Percentiles rank a stretch among this genome's conserved stretches.
These are phyloP conservation scores for Panonychus citri DNA, from an alignment of 1,140 invertebrate species.

Conservation along the genomic window DNA sequence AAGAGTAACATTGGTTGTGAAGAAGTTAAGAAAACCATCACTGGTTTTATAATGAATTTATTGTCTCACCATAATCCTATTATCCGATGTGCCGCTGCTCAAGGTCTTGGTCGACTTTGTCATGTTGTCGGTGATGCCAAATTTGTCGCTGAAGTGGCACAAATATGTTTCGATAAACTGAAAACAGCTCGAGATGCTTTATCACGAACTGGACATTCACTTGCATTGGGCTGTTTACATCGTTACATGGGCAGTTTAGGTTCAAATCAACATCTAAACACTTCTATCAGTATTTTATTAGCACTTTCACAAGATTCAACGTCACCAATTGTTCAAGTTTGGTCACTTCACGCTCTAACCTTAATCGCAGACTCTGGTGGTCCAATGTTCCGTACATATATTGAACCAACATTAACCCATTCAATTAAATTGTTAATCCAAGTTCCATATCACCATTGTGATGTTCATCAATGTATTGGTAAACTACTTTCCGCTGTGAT, in stretches of 20 bases:
- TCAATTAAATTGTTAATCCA: slow-evolving; percentile 66
- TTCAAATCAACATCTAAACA: slow-evolving; percentile 71
- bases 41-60: slow-evolving; percentile 40
- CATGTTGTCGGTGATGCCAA: slow-evolving; percentile 60
- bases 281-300: slow-evolving; percentile 72
- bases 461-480: slow-evolving; percentile 82
- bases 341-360: slow-evolving; percentile 81
- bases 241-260: slow-evolving; percentile 69
- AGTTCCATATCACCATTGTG: slow-evolving; percentile 64
- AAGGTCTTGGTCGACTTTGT: slow-evolving; percentile 66
- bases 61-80: slow-evolving; percentile 60
- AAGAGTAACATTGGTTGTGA: slow-evolving; percentile 67
- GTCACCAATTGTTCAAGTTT: slow-evolving; percentile 74
- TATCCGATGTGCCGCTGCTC: slow-evolving; percentile 59
- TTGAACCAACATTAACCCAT: slow-evolving; percentile 72
- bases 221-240: slow-evolving; percentile 75
- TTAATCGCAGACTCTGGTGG: slow-evolving; percentile 91
- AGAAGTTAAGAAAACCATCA: slow-evolving; percentile 62
- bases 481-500: slow-evolving; percentile 78
- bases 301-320: slow-evolving; percentile 78
- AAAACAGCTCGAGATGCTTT: slow-evolving; percentile 67
- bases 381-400: slow-evolving; percentile 90
- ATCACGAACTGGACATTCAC: slow-evolving; percentile 66
- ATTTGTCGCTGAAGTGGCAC: slow-evolving; percentile 70
- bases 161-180: slow-evolving; percentile 63